Evolutionary conservation across 1,140 invertebrate species (phyloP).

Genomic region (Phortica variegata): DNA sequence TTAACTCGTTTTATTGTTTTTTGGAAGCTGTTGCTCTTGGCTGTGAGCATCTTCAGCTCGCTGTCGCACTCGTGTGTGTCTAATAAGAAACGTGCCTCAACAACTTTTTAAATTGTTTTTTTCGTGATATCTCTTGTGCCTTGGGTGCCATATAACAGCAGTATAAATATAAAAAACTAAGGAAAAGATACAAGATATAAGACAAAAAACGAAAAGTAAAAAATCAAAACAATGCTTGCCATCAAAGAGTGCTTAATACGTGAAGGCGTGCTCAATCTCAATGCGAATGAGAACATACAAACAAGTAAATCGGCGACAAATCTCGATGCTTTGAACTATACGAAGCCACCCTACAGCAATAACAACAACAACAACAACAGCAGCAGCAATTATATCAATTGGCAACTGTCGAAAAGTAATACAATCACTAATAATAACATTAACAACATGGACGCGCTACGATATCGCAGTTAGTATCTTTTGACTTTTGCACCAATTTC

Average conservation of each 20-base stretch:
- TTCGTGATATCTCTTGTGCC: too few relatives aligned
- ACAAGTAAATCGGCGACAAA: too few relatives aligned
- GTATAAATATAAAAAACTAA: neutral
- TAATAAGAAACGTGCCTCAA: too few relatives aligned
- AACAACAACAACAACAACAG: constrained; percentile 8
- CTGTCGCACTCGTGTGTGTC: too few relatives aligned
- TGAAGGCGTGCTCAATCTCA: constrained; percentile 50
- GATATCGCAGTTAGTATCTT: constrained; percentile 46
- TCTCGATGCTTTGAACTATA: too few relatives aligned
- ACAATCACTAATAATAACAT: constrained; percentile 20
- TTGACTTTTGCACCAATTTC: too few relatives aligned
- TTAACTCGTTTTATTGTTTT: neutral
- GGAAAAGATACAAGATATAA: constrained; percentile 1
- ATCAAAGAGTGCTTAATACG: constrained; percentile 53
- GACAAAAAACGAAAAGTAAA: constrained; percentile 7
- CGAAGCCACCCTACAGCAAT: constrained; percentile 11
- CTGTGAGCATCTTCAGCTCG: too few relatives aligned
- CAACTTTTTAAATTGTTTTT: too few relatives aligned
- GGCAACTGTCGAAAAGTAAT: neutral
- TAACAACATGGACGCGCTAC: constrained; percentile 39
- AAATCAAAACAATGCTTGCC: constrained; percentile 37
- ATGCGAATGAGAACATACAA: constrained; percentile 9
- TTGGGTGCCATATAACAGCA: too few relatives aligned
- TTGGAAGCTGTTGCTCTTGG: too few relatives aligned
- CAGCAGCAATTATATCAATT: constrained; percentile 3